Conservation (phyloP, 2,113 vertebrate genomes). For the Oreochromis tanganicae region DNA sequence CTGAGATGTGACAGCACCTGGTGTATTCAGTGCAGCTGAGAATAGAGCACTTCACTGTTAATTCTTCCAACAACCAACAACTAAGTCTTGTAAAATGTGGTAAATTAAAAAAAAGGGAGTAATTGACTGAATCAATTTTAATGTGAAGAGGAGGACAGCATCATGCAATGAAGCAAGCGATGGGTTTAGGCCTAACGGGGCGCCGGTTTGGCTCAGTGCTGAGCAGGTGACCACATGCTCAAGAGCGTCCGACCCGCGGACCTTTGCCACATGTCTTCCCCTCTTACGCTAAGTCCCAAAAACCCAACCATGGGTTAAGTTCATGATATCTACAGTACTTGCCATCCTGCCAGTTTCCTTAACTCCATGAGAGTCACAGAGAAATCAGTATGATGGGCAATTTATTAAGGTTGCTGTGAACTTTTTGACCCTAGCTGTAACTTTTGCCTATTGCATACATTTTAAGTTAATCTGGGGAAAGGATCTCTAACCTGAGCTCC, state of each 20-base stretch:
- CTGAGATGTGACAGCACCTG: neutral
- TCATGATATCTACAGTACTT: neutral
- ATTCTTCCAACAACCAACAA: neutral
- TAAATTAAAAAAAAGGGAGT: neutral
- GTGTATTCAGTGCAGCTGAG: neutral
- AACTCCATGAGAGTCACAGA: neutral
- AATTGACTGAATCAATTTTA: neutral
- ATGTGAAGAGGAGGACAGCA: neutral
- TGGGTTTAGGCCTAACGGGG: neutral
- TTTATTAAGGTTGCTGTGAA: neutral
- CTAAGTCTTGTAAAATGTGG: neutral
- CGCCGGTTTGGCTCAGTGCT: neutral
- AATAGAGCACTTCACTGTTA: neutral
- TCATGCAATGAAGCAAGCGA: neutral
- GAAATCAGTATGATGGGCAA: neutral
- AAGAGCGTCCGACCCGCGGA: too few relatives aligned
- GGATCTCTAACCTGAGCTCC: neutral
- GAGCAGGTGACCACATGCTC: neutral
- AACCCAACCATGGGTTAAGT: neutral
- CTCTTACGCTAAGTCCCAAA: neutral
- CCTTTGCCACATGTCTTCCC: too few relatives aligned
- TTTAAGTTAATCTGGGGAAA: neutral
- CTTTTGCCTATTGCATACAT: neutral
- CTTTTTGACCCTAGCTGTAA: neutral
- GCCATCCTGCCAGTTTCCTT: neutral